phyloP scores from a whole-genome alignment of 2,113 vertebrate species.

The Oncorhynchus clarkii region DNA sequence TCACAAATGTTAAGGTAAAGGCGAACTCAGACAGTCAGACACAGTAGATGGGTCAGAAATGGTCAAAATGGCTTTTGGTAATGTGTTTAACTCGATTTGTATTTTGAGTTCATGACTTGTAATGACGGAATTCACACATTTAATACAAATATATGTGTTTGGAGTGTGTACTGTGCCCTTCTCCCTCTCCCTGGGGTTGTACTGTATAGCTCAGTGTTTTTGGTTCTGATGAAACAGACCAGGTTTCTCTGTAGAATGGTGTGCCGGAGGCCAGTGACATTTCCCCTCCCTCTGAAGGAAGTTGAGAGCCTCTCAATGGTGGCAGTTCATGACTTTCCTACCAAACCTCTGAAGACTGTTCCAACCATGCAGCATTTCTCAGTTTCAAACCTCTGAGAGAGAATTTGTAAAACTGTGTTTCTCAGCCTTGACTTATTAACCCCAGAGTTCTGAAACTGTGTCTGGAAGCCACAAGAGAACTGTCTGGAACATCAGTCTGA shows the following conservation, averaged over 20 bases:
- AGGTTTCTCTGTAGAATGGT: slow-evolving; percentile 12
- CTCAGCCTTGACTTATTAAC: neutral
- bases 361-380: no score
- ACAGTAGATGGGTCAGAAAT: neutral
- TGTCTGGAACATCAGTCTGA: neutral
- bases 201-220: neutral
- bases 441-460: neutral
- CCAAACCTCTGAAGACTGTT: neutral
- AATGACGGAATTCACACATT: neutral
- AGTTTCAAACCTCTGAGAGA: neutral
- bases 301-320: neutral
- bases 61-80: neutral
- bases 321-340: slow-evolving; percentile 1
- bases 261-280: slow-evolving; percentile 28
- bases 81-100: neutral
- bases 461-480: neutral
- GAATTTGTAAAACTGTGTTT: neutral
- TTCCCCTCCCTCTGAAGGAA: slow-evolving; percentile 4
- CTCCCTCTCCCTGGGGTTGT: neutral
- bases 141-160: neutral
- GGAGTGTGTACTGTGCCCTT: neutral
- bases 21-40: slow-evolving; percentile 12
- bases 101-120: neutral
- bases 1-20: slow-evolving; percentile 38
- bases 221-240: neutral